Conservation (phyloP, 92 coral and sea anemone species). For the Micromussa lordhowensis region DNA sequence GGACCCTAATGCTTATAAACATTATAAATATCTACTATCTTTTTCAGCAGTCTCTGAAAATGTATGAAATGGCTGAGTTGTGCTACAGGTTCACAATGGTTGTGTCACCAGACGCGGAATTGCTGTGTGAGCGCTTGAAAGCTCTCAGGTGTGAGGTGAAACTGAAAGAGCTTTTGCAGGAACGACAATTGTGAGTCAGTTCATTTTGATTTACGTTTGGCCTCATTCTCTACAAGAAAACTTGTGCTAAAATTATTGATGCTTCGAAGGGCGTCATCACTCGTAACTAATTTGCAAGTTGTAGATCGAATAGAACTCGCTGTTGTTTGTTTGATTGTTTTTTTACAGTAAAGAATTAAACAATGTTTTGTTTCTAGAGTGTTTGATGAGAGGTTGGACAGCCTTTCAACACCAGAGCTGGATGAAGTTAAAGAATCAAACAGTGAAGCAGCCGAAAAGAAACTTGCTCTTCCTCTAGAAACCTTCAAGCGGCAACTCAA, state of each 20-base stretch:
- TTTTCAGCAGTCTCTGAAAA: conserved; percentile 62
- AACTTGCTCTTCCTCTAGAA: conserved; percentile 49
- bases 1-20: no score
- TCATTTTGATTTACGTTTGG: background rate
- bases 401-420: conserved; percentile 38
- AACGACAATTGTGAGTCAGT: conserved; percentile 67
- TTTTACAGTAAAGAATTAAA: no score
- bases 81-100: conserved; percentile 71
- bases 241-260: background rate
- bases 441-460: conserved; percentile 1
- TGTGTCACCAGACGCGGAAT: conserved; percentile 71
- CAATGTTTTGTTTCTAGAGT: background rate
- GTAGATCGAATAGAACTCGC: background rate
- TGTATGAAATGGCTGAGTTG: conserved; percentile 83
- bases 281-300: background rate
- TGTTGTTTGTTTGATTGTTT: no score
- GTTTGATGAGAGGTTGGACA: conserved; percentile 32
- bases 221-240: background rate
- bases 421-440: conserved; percentile 4
- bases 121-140: conserved; percentile 71
- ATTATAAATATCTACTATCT: no score
- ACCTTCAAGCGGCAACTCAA: conserved; percentile 49
- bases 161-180: conserved; percentile 53
- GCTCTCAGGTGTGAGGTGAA: conserved; percentile 84
- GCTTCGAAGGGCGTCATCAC: background rate